phyloP scores from a whole-genome alignment of 2,888 invertebrate genomes.

The Cybosia mesomella region DNA sequence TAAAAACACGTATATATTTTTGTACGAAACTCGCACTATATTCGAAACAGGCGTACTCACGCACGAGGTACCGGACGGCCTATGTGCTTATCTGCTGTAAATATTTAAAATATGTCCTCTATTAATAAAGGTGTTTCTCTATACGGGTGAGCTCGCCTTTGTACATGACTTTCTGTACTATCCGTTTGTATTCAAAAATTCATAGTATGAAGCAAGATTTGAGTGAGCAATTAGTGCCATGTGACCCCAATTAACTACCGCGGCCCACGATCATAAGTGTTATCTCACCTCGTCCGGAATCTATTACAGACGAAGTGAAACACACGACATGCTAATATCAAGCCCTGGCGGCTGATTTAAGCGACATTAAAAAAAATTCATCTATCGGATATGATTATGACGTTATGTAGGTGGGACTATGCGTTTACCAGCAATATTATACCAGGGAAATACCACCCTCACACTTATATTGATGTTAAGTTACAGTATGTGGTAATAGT shows the following conservation, averaged over 20 bases:
- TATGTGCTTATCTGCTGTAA: background rate
- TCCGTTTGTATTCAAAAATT: background rate
- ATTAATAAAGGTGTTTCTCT: background rate
- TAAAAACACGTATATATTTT: too few relatives aligned
- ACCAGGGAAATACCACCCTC: too few relatives aligned
- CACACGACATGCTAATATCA: too few relatives aligned
- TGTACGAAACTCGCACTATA: too few relatives aligned
- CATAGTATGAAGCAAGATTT: background rate
- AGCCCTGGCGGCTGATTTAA: too few relatives aligned
- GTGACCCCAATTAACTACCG: slow-evolving; percentile 9
- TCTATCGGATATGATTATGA: background rate
- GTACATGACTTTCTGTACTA: background rate
- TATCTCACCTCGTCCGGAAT: background rate
- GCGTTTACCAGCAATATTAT: too few relatives aligned
- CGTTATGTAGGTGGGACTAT: background rate
- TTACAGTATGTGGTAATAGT: too few relatives aligned
- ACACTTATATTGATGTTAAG: too few relatives aligned
- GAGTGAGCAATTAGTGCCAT: background rate
- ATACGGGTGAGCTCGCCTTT: background rate
- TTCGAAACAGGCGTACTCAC: too few relatives aligned
- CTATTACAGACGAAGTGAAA: background rate
- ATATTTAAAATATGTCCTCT: background rate
- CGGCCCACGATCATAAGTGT: background rate
- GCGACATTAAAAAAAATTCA: too few relatives aligned
- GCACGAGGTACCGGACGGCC: too few relatives aligned